These are phyloP conservation scores for Perizoma flavofasciatum DNA, from an alignment of 2,888 invertebrate species.

Conservation along the genomic window DNA sequence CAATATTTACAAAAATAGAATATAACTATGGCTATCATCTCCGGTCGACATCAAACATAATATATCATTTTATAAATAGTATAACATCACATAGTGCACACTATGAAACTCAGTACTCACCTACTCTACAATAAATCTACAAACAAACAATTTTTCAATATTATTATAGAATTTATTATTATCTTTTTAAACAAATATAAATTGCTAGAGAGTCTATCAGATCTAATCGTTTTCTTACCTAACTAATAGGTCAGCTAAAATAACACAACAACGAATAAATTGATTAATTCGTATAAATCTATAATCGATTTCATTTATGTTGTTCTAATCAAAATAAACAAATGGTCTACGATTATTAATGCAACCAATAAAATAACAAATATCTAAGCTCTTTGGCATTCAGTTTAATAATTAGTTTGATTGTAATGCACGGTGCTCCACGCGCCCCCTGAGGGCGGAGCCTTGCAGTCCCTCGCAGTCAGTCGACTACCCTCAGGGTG, in stretches of 20 bases:
- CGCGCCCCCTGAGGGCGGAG: too few species aligned
- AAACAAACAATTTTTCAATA: slow-evolving; percentile 8
- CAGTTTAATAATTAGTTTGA: too few species aligned
- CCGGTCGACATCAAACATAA: slow-evolving; percentile 34
- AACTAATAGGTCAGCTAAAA: slow-evolving; percentile 13
- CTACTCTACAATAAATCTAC: neutral
- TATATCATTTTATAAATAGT: slow-evolving; percentile 46
- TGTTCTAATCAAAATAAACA: too few species aligned
- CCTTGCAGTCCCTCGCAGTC: too few species aligned
- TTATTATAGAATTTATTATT: neutral
- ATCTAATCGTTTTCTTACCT: slow-evolving; percentile 30
- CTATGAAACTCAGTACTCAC: slow-evolving; percentile 12
- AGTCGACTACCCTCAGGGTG: too few species aligned
- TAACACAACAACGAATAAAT: slow-evolving; percentile 19
- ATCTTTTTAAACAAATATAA: slow-evolving; percentile 6
- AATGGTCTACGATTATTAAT: too few species aligned
- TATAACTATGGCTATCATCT: slow-evolving; percentile 46
- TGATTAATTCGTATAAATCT: too few species aligned
- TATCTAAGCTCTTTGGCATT: too few species aligned
- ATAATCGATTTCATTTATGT: too few species aligned
- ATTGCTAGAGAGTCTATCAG: slow-evolving; percentile 35
- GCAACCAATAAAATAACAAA: too few species aligned
- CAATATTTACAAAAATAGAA: slow-evolving; percentile 65
- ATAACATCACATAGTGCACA: slow-evolving; percentile 47
- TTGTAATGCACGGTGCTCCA: too few species aligned